These are phyloP conservation scores for Antheraea assamensis DNA, from an alignment of 2,888 invertebrate genomes.

Conservation along the genomic window DNA sequence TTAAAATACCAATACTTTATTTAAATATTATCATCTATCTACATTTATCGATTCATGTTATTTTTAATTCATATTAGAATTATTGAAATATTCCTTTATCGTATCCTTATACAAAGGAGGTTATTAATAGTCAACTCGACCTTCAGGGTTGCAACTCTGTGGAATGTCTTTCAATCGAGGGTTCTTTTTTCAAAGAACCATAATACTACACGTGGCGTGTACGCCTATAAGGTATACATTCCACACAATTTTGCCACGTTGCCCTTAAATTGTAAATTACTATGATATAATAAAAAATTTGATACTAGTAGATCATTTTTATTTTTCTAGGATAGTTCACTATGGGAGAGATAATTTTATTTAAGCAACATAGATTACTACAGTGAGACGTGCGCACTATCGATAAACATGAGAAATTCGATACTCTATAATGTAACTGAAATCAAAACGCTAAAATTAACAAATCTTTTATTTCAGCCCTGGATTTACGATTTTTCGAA, in stretches of 20 bases:
- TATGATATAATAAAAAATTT: background rate
- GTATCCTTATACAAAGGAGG: conserved; percentile 40
- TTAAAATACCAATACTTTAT: conserved; percentile 16
- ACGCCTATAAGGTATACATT: conserved; percentile 50
- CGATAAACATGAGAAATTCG: background rate
- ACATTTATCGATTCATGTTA: background rate
- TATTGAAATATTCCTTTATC: background rate
- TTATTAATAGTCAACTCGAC: conserved; percentile 63
- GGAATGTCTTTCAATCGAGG: conserved; percentile 52
- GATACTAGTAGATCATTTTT: background rate
- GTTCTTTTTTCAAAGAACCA: conserved; percentile 51
- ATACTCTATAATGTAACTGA: background rate
- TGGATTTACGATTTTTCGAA: no score
- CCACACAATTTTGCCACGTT: conserved; percentile 60
- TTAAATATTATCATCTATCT: background rate
- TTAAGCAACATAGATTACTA: background rate
- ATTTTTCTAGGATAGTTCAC: conserved; percentile 5
- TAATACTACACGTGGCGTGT: conserved; percentile 66
- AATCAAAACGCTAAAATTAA: background rate
- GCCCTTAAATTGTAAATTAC: conserved; percentile 25
- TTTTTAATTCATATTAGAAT: background rate
- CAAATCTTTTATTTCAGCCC: no score
- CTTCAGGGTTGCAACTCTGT: conserved; percentile 61
- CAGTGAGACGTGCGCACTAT: background rate
- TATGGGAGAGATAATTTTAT: background rate